Evolutionary conservation across 2,113 vertebrate genomes (phyloP).

Genomic region (Protomyctophum bolini): DNA sequence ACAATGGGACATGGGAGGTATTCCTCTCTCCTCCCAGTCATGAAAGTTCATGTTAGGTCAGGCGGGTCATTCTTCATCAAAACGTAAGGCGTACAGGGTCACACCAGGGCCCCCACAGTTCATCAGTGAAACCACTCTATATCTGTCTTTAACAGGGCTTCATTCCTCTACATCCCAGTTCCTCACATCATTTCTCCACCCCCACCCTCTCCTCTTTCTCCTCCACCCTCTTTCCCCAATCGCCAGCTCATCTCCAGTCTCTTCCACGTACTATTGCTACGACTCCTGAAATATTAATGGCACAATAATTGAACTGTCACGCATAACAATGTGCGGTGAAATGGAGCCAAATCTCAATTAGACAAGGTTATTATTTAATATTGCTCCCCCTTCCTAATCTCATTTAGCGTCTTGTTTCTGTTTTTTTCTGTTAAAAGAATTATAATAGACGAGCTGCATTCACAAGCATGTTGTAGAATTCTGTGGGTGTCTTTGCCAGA

Average conservation of each 20-base stretch:
- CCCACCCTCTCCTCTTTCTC: not conserved
- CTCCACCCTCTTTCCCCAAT: constrained; percentile 14
- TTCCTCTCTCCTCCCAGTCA: constrained; percentile 28
- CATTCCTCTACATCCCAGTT: constrained; percentile 34
- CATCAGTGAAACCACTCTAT: constrained; percentile 42
- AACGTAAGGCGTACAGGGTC: constrained; percentile 54
- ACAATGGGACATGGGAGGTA: constrained; percentile 15
- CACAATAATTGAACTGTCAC: constrained; percentile 65
- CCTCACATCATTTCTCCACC: constrained; percentile 19
- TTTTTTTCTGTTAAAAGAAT: constrained; percentile 48
- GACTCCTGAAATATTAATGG: constrained; percentile 67
- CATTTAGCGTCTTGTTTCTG: constrained; percentile 57
- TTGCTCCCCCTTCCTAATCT: constrained; percentile 59
- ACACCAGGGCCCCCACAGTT: constrained; percentile 33
- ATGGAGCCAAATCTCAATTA: constrained; percentile 67
- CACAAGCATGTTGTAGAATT: constrained; percentile 14
- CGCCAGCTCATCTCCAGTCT: not conserved
- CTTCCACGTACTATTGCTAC: not conserved
- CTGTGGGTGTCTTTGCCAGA: constrained; percentile 16
- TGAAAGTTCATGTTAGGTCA: constrained; percentile 37
- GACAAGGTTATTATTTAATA: constrained; percentile 65
- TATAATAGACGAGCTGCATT: constrained; percentile 63
- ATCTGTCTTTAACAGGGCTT: constrained; percentile 20
- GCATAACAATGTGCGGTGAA: constrained; percentile 49
- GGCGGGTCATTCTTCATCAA: constrained; percentile 54